Evolutionary conservation across 2,113 vertebrate species (phyloP), one percentile per base, ranked within the genome.

Genomic region (Anser cygnoides): DNA sequence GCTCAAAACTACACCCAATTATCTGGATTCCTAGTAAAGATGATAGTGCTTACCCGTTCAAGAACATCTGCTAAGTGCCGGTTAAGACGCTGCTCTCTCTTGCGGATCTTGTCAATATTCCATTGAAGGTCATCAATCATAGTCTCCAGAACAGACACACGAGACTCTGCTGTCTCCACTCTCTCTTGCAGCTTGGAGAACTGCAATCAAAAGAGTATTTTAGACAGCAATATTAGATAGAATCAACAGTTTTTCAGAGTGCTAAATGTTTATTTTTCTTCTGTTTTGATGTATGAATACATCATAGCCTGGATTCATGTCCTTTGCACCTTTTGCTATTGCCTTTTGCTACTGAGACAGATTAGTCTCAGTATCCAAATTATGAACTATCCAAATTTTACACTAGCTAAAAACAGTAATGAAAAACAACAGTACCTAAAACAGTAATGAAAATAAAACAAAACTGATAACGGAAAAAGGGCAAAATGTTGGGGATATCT

Each of bases 61-160:
- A 99, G 97, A 86, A 99, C 99, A 22, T 99, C 98, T 4, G 97
- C 99, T 70, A 99, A 97, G 93, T 99, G 99, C 7, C 98, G 97
- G 74, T 99, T 99, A 50, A 99, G 98, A 10, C 99, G 97, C 95
- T 99, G 99, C 81, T 99, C 99, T 55, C 99, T 96, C 43, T 99
- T 99, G 10, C 99, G 98, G 94, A 99, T 99, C 97, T 99, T 99
- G 97, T 99, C 99, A 91, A 99, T 99, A 97, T 99, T 99, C 99
- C 99, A 99, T 94, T 99, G 99, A 22, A 99, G 96, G 95, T 99
- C 99, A 86, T 99, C 99, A 29, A 99, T 99, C 90, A 98, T 98
- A 58, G 98, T 98, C 94, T 99, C 99, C 65, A 99, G 97, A 97
- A 99, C 99, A 25, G 98, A 98, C 31, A 99, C 98, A 0, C 99